A percentile compares a stretch with the other conserved stretches of the same genome.
These are phyloP conservation scores for Bradypodion ventrale DNA, from an alignment of 2,797 vertebrate genomes.

Conservation along the genomic window DNA sequence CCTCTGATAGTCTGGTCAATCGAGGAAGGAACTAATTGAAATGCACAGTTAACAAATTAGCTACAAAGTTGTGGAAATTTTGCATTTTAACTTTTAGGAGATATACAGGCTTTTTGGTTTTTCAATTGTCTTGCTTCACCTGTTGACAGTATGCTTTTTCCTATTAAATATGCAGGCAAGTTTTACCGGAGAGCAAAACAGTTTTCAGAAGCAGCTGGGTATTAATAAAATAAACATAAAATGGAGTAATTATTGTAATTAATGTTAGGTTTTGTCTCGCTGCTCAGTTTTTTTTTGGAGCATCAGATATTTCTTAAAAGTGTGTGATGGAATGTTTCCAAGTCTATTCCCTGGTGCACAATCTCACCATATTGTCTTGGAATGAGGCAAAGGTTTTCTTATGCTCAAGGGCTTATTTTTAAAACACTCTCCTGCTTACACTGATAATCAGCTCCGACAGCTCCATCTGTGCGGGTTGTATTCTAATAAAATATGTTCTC, in stretches of 20 bases:
- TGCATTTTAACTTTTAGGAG: conserved; percentile 4
- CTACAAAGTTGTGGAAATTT: not conserved
- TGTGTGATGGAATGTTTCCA: not conserved
- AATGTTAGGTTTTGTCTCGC: not conserved
- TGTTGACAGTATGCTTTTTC: conserved; percentile 2
- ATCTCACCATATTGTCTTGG: not conserved
- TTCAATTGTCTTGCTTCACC: not conserved
- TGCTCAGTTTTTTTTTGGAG: not conserved
- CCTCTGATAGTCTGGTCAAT: too few species aligned
- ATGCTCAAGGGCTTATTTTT: conserved; percentile 40
- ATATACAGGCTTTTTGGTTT: not conserved
- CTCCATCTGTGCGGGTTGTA: conserved; percentile 46
- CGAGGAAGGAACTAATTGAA: conserved; percentile 8
- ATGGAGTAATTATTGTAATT: conserved; percentile 34
- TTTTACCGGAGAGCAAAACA: conserved; percentile 13
- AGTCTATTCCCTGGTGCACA: not conserved
- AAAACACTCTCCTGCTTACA: conserved; percentile 20
- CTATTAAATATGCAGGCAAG: conserved; percentile 13
- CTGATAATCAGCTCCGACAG: conserved; percentile 48
- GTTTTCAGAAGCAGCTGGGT: conserved; percentile 17
- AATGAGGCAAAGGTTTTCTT: conserved; percentile 12
- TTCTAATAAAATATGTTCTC: conserved; percentile 42
- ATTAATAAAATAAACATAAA: conserved; percentile 7
- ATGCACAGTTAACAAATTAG: not conserved
- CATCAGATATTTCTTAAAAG: not conserved